Evolutionary conservation across 1,140 invertebrate species (phyloP).

Genomic region (Probaryconus sp.): DNA sequence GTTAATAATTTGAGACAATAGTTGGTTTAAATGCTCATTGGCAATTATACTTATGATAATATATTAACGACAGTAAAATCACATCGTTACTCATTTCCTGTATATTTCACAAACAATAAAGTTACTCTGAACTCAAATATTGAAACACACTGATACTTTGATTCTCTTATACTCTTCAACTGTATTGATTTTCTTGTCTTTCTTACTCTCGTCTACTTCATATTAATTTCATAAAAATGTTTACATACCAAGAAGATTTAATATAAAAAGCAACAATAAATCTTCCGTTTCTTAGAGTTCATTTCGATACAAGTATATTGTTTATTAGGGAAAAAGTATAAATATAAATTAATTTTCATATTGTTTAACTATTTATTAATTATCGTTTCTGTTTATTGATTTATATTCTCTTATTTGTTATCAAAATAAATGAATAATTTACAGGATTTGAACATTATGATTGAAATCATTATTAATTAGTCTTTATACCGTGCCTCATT

Average conservation of each 20-base stretch:
- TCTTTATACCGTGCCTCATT: too few species aligned
- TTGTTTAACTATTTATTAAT: background rate
- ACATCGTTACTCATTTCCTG: conserved; percentile 27
- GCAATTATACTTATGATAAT: background rate
- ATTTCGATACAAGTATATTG: background rate
- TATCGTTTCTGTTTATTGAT: too few species aligned
- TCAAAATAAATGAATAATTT: too few species aligned
- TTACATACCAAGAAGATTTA: conserved; percentile 31
- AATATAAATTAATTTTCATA: background rate
- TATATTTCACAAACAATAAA: conserved; percentile 47
- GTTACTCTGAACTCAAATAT: conserved; percentile 43
- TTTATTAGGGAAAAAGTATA: too few species aligned
- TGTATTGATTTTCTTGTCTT: conserved; percentile 50
- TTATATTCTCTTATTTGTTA: too few species aligned
- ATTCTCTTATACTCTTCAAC: conserved; percentile 41
- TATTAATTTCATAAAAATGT: conserved; percentile 58
- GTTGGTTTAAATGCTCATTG: too few species aligned
- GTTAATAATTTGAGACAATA: too few species aligned
- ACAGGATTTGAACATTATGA: too few species aligned
- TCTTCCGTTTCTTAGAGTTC: conserved; percentile 8
- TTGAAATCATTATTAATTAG: too few species aligned
- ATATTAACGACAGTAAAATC: conserved; percentile 17
- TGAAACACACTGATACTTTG: conserved; percentile 54
- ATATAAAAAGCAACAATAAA: conserved; percentile 41
- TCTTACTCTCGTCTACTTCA: conserved; percentile 48